Evolutionary conservation across 2,113 vertebrate species (phyloP), one percentile per base, ranked within the genome.

Genomic region (Zosterops borbonicus): DNA sequence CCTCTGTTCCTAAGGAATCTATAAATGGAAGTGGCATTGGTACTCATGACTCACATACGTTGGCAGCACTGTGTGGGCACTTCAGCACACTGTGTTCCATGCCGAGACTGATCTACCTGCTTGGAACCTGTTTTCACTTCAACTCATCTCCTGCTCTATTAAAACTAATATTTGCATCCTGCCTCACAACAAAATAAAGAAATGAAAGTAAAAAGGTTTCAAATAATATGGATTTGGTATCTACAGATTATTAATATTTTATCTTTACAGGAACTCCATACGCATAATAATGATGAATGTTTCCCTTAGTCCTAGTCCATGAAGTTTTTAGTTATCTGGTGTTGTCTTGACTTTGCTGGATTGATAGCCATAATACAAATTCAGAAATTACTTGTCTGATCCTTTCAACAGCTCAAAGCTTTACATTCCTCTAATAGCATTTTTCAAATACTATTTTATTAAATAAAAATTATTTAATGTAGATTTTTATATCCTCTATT

Each of bases 31-130:
- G 93, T 93, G 79, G 85, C 28, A 60, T 81, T 89, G 31, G 60
- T 83, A 19, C 47, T 83, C 76, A 49, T 96, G 96, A 96, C 93
- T 96, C 96, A 96, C 19, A 33, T 8, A 97, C 47, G 68, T 83
- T 96, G 94, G 93, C 93, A 96, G 94, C 22, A 17, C 60, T 94
- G 92, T 79, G 96, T 96, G 89, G 92, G 96, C 87, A 95, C 24
- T 24, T 60, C 69, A 96, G 94, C 77, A 92, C 89, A 94, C 81
- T 23, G 52, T 79, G 91, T 95, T 95, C 95, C 62, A 92, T 76
- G 56, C 79, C 70, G 69, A 24, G 25, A 47, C 44, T 56, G 29
- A 83, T 86, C 79, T 95, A 95, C 96, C 94, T 96, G 92, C 42
- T 31, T 90, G 37, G 41, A 84, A 82, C 50, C 42, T 83, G 68